A percentile compares a stretch with the other conserved stretches of the same genome.
Evolutionary conservation across 2,113 vertebrate genomes (phyloP).

Genomic region (Stictonetta naevosa): DNA sequence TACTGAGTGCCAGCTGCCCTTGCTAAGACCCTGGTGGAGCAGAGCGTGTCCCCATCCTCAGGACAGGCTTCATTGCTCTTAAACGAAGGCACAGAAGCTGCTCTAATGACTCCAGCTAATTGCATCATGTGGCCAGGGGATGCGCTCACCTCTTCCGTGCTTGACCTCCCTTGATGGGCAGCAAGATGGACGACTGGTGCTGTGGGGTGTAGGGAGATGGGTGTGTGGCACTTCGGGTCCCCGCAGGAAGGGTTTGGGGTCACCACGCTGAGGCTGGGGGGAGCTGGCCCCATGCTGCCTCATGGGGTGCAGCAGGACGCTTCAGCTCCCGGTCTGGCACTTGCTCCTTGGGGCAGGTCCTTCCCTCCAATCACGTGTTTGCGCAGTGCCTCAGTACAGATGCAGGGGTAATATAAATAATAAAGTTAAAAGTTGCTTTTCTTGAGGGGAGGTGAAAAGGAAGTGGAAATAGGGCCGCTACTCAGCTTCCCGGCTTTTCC

Average conservation of each 20-base stretch:
- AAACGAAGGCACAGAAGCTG: background rate
- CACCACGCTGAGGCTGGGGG: background rate
- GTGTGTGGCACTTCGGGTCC: rapidly evolving
- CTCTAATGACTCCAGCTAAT: background rate
- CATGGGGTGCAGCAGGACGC: rapidly evolving
- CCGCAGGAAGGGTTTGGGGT: background rate
- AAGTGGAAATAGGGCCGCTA: slow-evolving; percentile 15
- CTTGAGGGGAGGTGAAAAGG: slow-evolving; percentile 44
- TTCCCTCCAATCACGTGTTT: background rate
- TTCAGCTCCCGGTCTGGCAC: rapidly evolving
- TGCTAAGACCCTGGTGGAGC: background rate
- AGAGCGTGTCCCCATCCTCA: rapidly evolving
- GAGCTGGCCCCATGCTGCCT: background rate
- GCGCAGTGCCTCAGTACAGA: slow-evolving; percentile 7
- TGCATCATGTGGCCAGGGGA: rapidly evolving
- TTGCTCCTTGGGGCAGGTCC: background rate
- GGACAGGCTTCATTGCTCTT: background rate
- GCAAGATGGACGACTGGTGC: rapidly evolving
- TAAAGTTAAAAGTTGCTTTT: slow-evolving; percentile 49
- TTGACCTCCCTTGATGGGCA: background rate
- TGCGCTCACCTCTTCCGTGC: rapidly evolving
- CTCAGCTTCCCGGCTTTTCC: slow-evolving; percentile 26
- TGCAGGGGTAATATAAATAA: slow-evolving; percentile 36
- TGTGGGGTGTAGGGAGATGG: rapidly evolving
- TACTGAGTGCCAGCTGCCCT: rapidly evolving